Evolutionary conservation across 2,113 vertebrate species (phyloP).

Genomic region (Pseudorectes ferrugineus): DNA sequence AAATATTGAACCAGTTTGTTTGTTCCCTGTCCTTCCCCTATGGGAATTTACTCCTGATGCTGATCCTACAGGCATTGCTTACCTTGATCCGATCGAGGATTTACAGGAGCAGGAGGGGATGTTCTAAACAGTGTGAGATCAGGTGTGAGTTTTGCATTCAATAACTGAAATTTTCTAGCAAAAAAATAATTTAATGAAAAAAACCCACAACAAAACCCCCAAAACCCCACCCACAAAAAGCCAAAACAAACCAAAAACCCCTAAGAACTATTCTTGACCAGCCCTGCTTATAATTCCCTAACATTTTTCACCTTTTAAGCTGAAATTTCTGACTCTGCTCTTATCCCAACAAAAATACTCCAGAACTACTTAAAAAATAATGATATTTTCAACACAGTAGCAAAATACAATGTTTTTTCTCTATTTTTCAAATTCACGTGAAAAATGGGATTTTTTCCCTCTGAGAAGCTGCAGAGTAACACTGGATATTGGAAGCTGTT

Average conservation of each 20-base stretch:
- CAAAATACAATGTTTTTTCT: neutral
- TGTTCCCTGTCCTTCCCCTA: neutral
- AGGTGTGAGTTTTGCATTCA: neutral
- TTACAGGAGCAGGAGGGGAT: neutral
- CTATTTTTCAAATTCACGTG: neutral
- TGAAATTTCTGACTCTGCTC: neutral
- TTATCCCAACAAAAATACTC: neutral
- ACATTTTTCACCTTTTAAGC: neutral
- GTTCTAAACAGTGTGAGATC: neutral
- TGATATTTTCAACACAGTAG: neutral
- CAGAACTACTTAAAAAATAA: neutral
- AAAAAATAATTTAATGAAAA: neutral
- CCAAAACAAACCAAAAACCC: accelerated
- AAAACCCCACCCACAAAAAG: neutral
- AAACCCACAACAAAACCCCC: neutral
- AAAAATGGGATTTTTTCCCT: neutral
- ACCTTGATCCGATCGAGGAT: neutral
- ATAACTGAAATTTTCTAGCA: neutral
- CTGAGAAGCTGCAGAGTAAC: neutral
- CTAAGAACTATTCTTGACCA: neutral
- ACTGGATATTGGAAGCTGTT: neutral
- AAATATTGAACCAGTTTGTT: neutral
- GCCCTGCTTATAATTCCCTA: neutral
- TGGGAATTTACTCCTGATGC: neutral
- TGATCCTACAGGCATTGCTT: neutral